Evolutionary conservation across 2,113 vertebrate species (phyloP).

Genomic region (Carollia perspicillata): DNA sequence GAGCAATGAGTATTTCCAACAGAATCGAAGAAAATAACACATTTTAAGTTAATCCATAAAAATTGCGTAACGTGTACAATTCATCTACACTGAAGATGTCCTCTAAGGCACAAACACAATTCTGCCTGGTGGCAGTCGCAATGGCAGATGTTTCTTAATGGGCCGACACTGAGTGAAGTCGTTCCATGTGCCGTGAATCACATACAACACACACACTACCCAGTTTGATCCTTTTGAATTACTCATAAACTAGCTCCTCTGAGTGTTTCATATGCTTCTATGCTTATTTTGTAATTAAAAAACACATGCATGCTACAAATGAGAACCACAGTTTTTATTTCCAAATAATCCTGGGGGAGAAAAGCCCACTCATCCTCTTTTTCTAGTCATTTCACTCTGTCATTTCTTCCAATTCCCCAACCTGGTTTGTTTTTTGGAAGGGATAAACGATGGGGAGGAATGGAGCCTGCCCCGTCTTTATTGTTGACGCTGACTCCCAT

Average conservation of each 20-base stretch:
- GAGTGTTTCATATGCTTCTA: neutral
- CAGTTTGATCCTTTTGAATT: neutral
- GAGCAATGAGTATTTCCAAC: neutral
- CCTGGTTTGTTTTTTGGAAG: neutral
- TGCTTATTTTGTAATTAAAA: conserved; percentile 27
- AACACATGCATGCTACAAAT: neutral
- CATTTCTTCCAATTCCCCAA: neutral
- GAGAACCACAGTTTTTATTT: neutral
- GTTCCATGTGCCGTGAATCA: neutral
- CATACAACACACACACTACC: neutral
- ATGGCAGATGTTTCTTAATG: conserved; percentile 29
- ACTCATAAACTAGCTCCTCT: neutral
- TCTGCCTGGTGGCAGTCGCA: neutral
- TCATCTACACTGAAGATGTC: neutral
- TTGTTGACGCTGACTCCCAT: neutral
- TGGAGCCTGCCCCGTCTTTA: neutral
- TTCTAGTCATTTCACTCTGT: neutral
- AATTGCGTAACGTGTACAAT: neutral
- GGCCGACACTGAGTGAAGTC: neutral
- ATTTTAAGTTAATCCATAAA: neutral
- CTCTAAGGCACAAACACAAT: neutral
- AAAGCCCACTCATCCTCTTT: neutral
- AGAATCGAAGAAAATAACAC: neutral
- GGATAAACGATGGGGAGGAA: neutral
- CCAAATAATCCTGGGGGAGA: neutral